Evolutionary conservation across 2,113 vertebrate genomes (phyloP), one percentile per base, ranked within the genome.

Genomic region (Nyctibius bracteatus): DNA sequence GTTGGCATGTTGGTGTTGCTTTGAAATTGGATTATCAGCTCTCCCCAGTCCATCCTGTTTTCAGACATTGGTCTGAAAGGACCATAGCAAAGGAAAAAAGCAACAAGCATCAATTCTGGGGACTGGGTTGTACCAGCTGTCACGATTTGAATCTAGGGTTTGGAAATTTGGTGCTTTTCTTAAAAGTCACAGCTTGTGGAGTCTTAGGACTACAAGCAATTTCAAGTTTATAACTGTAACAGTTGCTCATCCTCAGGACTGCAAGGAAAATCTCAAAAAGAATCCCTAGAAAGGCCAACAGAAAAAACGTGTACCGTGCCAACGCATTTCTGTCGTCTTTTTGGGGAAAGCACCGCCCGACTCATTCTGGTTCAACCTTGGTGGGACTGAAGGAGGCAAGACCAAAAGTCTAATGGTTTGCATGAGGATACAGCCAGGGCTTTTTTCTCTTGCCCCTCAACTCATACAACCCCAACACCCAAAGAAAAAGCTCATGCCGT

Each of bases 281-380:
- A 74, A 74, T 25, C 8, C 19, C 37, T 16, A 44, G 46, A 78
- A 62, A 81, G 28, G 8, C 28, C 5, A 3, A 51, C 20, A 12
- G 6, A 8, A 14, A 39, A 41, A 79, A 67, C 17, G 0, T 0
- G 0, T 27, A 23, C 4, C 33, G 57, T 2, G 2, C 21, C 12
- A 30, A 41, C 4, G 3, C 8, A 8, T 10, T 72, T 84, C 35
- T 63, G 12, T 12, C 6, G 1, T 31, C 24, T 81, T 68, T 49
- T 20, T 3, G 15, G 22, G 17, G 51, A 49, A 54, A 66, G 31
- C 16, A 17, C 14, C 2, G 2, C 30, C 5, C 1, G 41, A 28
- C 18, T 57, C 44, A 5, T 49, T 52, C 35, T 18, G 12, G 17
- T 82, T 79, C 66, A 62, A 21, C 24, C 33, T 59, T 22, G 65